Conservation (phyloP, 2,888 invertebrate genomes). For the Thymelicus acteon region DNA sequence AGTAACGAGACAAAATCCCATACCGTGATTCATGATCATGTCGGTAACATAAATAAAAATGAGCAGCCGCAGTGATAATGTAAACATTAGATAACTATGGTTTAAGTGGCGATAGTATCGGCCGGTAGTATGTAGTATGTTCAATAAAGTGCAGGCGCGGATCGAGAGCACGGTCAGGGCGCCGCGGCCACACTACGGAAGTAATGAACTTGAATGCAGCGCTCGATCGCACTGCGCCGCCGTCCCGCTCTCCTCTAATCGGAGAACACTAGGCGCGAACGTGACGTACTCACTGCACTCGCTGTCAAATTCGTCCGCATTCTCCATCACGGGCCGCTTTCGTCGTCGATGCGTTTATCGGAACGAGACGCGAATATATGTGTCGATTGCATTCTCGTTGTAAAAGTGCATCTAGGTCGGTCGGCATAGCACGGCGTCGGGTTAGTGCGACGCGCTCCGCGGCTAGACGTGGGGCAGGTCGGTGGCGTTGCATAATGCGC, state of each 20-base stretch:
- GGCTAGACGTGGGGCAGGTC: conserved; percentile 82
- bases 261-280: conserved; percentile 71
- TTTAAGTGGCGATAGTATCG: conserved; percentile 4
- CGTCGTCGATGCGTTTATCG: conserved; percentile 84
- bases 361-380: conserved; percentile 84
- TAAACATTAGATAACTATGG: background rate
- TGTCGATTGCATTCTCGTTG: conserved; percentile 83
- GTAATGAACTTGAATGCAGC: conserved; percentile 85
- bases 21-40: background rate
- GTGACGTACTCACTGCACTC: conserved; percentile 81
- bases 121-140: conserved; percentile 47
- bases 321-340: conserved; percentile 83
- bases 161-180: conserved; percentile 76
- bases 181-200: conserved; percentile 78
- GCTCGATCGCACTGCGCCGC: conserved; percentile 69
- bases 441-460: conserved; percentile 75
- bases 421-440: conserved; percentile 69
- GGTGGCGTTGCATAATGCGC: conserved; percentile 76
- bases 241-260: conserved; percentile 71
- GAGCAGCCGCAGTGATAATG: conserved; percentile 2
- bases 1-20: background rate
- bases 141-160: conserved; percentile 53
- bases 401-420: conserved; percentile 85
- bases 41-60: background rate
- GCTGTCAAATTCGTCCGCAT: conserved; percentile 83